phyloP scores from a whole-genome alignment of 2,797 vertebrate species.

The Schizothorax lantsangensis region DNA sequence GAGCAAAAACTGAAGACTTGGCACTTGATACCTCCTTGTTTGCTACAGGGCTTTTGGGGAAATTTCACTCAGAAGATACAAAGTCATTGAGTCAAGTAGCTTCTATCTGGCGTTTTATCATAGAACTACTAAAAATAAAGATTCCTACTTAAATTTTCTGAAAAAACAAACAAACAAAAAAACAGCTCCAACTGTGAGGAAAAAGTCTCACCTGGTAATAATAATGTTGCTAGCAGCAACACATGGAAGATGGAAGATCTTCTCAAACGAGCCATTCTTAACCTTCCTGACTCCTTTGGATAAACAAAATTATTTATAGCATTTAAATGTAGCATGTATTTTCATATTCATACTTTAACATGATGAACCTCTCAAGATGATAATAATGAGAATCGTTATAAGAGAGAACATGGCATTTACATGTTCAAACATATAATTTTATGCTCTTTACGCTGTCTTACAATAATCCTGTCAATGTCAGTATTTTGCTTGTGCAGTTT shows the following conservation, averaged over 20 bases:
- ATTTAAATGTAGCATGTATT: neutral
- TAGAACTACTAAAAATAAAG: neutral
- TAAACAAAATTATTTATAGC: neutral
- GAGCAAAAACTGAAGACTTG: constrained; percentile 1
- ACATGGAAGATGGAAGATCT: constrained; percentile 43
- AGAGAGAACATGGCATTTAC: neutral
- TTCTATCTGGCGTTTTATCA: neutral
- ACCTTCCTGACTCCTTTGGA: constrained; percentile 23
- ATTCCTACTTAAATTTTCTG: neutral
- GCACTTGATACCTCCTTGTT: neutral
- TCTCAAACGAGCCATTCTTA: constrained; percentile 53
- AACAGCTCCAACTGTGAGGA: neutral
- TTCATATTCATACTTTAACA: neutral
- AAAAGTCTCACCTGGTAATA: constrained; percentile 61
- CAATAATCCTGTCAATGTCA: neutral
- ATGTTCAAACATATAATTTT: neutral
- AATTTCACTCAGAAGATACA: neutral
- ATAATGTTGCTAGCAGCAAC: constrained; percentile 48
- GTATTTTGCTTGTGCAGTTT: neutral
- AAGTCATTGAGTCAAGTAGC: neutral
- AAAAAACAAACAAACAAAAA: neutral
- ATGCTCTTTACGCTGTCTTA: neutral
- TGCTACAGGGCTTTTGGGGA: neutral
- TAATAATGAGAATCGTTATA: neutral
- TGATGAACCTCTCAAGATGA: neutral